Evolutionary conservation across 2,888 invertebrate species (phyloP).

Genomic region (Meteorus cinctellus): DNA sequence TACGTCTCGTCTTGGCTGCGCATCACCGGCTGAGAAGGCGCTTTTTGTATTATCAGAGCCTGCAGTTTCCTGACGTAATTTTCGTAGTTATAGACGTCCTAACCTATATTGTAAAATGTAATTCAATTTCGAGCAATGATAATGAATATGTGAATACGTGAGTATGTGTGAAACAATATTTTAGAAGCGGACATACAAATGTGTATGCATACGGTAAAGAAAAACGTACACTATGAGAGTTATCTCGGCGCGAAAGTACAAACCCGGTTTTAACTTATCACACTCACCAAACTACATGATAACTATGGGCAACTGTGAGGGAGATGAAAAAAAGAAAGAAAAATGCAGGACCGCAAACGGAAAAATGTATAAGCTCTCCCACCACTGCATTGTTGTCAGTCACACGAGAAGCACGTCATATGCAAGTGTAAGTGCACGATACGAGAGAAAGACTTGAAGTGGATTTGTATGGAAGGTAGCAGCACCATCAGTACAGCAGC

Average conservation of each 20-base stretch:
- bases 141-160: too few relatives aligned
- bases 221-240: background rate
- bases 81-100: background rate
- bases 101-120: background rate
- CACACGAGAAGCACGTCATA: slow-evolving; percentile 21
- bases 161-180: too few relatives aligned
- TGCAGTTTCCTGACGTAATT: background rate
- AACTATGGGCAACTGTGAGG: slow-evolving; percentile 28
- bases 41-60: background rate
- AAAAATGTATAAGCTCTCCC: slow-evolving; percentile 33
- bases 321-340: slow-evolving; percentile 29
- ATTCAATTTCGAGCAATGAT: background rate
- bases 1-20: slow-evolving; percentile 25
- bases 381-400: slow-evolving; percentile 44
- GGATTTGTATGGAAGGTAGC: background rate
- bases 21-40: slow-evolving; percentile 6
- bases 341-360: slow-evolving; percentile 37
- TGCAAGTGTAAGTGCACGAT: background rate
- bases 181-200: too few relatives aligned
- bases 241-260: slow-evolving; percentile 24
- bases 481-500: too few relatives aligned
- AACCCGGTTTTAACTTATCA: slow-evolving; percentile 35
- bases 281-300: slow-evolving; percentile 42
- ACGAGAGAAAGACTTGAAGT: background rate
- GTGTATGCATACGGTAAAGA: background rate